A percentile compares a stretch with the other conserved stretches of the same genome.
phyloP scores from a whole-genome alignment of 2,113 vertebrate genomes.

The Elaphurus davidianus region DNA sequence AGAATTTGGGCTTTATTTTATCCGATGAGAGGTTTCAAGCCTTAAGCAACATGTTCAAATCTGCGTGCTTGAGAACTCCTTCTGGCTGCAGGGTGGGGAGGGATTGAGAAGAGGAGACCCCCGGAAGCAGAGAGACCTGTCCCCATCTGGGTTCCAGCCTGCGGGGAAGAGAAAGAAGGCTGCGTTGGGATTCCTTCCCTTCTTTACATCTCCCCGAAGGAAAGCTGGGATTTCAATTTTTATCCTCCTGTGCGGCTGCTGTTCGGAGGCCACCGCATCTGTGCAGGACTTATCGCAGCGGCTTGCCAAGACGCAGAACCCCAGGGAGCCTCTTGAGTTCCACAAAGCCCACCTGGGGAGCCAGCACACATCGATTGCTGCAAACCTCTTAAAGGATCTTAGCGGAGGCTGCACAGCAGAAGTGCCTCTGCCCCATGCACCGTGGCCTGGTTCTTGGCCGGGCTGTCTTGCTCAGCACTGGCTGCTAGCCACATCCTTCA shows the following conservation, averaged over 20 bases:
- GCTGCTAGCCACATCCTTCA: neutral
- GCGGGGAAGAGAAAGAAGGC: neutral
- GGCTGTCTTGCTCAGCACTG: neutral
- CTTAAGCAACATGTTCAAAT: neutral
- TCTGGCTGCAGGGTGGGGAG: neutral
- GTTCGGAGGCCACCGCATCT: neutral
- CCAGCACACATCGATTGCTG: conserved; percentile 39
- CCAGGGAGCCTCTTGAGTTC: conserved; percentile 47
- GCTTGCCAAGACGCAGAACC: neutral
- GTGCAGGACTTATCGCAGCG: neutral
- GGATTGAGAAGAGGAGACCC: neutral
- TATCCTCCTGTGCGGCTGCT: neutral
- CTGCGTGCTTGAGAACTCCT: neutral
- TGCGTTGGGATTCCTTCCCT: neutral
- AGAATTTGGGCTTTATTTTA: neutral
- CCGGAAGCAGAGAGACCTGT: neutral
- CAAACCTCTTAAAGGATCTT: conserved; percentile 58
- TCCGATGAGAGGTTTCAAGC: neutral
- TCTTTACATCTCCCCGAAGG: neutral
- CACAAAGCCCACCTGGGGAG: conserved; percentile 69
- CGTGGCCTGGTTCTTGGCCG: neutral
- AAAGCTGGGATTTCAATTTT: neutral
- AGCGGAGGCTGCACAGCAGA: neutral
- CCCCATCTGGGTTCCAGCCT: too few relatives aligned
- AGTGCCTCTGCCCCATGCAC: neutral